A percentile compares a stretch with the other conserved stretches of the same genome.
phyloP scores from a whole-genome alignment of 1,140 invertebrate species.

The Papilio glaucus region DNA sequence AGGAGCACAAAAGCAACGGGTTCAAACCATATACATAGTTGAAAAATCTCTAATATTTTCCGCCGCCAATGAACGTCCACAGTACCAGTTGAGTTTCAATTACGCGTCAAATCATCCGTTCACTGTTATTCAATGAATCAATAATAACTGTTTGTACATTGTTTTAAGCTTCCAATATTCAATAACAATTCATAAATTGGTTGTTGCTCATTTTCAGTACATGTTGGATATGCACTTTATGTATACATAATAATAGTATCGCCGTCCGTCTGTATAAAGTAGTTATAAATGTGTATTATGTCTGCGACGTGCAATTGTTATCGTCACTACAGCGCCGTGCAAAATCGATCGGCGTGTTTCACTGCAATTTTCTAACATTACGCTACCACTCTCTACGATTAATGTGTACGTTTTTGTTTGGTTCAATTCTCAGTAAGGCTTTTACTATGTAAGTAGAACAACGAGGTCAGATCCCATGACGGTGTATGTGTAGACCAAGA shows the following conservation, averaged over 20 bases:
- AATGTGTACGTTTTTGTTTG: conserved; percentile 10
- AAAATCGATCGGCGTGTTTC: not conserved
- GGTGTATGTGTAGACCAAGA: not conserved
- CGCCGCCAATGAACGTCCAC: too few species aligned
- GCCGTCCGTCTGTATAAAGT: too few species aligned
- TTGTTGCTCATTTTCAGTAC: too few species aligned
- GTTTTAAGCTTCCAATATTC: too few species aligned
- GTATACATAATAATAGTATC: too few species aligned
- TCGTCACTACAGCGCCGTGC: not conserved
- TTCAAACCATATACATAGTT: too few species aligned
- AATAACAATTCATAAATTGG: too few species aligned
- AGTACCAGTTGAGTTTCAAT: too few species aligned
- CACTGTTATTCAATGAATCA: conserved; percentile 4
- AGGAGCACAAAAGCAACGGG: too few species aligned
- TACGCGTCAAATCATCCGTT: too few species aligned
- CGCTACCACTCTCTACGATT: not conserved
- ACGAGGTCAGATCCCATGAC: not conserved
- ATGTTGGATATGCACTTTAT: too few species aligned
- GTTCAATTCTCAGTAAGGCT: conserved; percentile 7
- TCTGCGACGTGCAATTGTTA: not conserved
- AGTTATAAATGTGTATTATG: not conserved
- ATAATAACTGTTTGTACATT: conserved; percentile 27
- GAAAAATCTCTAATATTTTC: too few species aligned
- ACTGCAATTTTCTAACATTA: conserved; percentile 20
- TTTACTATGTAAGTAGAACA: conserved; percentile 18